Percentiles rank a stretch among this genome's conserved stretches.
phyloP scores from a whole-genome alignment of 2,797 vertebrate genomes.

The Tenualosa ilisha region DNA sequence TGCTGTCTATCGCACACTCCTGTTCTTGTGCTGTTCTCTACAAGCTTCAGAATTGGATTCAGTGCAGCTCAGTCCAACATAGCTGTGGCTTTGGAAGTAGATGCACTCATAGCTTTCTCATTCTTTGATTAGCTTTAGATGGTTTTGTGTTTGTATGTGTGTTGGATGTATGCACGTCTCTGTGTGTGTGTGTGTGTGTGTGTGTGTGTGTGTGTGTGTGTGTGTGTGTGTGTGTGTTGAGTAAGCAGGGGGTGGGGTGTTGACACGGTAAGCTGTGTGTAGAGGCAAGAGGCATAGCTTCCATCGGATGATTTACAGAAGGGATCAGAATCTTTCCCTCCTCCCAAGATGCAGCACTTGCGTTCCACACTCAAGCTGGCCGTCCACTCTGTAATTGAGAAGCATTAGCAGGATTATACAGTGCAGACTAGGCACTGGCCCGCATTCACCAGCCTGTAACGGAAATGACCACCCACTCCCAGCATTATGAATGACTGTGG shows the following conservation, averaged over 20 bases:
- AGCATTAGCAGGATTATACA: constrained; percentile 16
- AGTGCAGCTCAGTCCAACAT: not conserved
- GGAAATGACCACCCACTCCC: not conserved
- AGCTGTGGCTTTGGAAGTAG: not conserved
- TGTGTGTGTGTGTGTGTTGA: not conserved
- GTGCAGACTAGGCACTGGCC: not conserved
- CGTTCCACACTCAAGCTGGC: not conserved
- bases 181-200: not conserved
- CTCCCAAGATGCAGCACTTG: not conserved
- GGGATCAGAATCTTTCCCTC: not conserved
- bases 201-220: not conserved
- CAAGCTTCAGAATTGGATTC: not conserved
- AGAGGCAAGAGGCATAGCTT: not conserved
- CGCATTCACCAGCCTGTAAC: not conserved
- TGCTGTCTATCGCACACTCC: not conserved
- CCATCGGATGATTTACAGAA: not conserved
- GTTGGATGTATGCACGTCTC: not conserved
- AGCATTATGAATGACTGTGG: not conserved
- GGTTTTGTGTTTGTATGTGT: not conserved
- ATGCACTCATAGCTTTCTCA: not conserved
- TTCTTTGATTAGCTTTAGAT: not conserved
- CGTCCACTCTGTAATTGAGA: constrained; percentile 11
- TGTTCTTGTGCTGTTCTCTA: not conserved
- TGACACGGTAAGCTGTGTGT: not conserved
- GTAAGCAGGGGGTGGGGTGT: not conserved